Base-by-base conservation (phyloP, 2,113 vertebrate species). In the Gambusia holbrooki region DNA sequence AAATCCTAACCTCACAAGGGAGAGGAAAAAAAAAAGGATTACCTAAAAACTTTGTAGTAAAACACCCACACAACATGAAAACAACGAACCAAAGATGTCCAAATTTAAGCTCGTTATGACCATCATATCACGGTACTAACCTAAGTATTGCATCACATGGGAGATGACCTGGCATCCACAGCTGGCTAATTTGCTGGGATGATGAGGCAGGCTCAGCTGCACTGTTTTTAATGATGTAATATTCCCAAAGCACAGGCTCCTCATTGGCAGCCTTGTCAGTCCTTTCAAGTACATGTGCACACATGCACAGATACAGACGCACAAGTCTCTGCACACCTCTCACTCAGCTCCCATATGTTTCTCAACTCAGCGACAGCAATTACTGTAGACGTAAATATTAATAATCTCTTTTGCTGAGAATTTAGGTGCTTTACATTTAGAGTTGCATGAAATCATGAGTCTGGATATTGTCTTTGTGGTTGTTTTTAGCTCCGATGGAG, bases 181-280 rank as follows among this genome's bases (percentile, higher is more conserved):
- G 69, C 42, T 68, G 37, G 67, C 62, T 91, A 83, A 85, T 89
- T 71, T 87, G 83, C 69, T 71, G 70, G 54, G 67, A 88, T 69
- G 82, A 79, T 71, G 71, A 81, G 61, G 76, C 81, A 60, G 84
- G 63, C 87, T 88, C 90, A 91, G 90, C 90, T 92, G 89, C 80
- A 63, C 1, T 65, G 62, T 58, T 80, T 85, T 84, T 86, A 80
- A 85, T 80, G 5, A 62, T 76, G 30, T 86, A 33, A 76, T 85
- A 76, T 77, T 86, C 73, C 77, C 60, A 81, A 79, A 81, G 80
- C 87, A 63, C 40, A 61, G n/a, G 13, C 71, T 78, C 27, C 54
- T 88, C 74, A 85, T 84, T 77, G 66, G 77, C 83, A 77, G 54
- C 40, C 73, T 76, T 32, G 77, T 69, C 76, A 79, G 82, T 80